These are phyloP conservation scores for Caretta caretta DNA, from an alignment of 2,113 vertebrate genomes.

Conservation along the genomic window DNA sequence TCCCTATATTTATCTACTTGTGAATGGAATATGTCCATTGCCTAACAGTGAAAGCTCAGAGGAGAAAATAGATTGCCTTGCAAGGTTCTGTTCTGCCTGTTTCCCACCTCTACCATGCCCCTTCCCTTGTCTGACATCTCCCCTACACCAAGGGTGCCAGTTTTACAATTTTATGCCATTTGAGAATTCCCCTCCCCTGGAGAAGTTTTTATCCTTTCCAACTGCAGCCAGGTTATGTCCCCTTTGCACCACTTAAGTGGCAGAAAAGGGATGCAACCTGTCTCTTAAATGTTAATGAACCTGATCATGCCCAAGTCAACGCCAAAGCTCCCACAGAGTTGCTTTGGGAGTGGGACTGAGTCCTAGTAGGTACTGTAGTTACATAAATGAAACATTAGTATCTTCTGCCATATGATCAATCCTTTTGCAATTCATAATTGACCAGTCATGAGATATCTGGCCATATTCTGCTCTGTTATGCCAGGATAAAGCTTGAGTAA, in stretches of 20 bases:
- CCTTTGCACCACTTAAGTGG: background rate
- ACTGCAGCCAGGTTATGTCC: background rate
- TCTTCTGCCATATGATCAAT: background rate
- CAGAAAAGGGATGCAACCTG: background rate
- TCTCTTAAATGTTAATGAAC: background rate
- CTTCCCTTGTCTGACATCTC: background rate
- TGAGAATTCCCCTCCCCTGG: background rate
- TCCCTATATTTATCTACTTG: background rate
- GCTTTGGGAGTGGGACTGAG: background rate
- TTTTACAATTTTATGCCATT: background rate
- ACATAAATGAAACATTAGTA: background rate
- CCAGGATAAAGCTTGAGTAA: background rate
- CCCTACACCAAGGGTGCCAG: background rate
- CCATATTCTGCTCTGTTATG: background rate
- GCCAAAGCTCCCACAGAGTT: fast-evolving
- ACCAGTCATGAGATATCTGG: background rate
- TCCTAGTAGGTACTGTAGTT: background rate
- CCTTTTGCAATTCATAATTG: fast-evolving
- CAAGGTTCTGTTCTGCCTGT: fast-evolving
- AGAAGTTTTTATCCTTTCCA: background rate
- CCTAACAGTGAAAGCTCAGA: background rate
- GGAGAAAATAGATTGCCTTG: background rate
- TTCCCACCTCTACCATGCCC: background rate
- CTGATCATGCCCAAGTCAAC: background rate
- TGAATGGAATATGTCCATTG: fast-evolving